A percentile compares a stretch with the other conserved stretches of the same genome.
Conservation (phyloP, 2,888 invertebrate species). For the Stenodema calcarata region DNA sequence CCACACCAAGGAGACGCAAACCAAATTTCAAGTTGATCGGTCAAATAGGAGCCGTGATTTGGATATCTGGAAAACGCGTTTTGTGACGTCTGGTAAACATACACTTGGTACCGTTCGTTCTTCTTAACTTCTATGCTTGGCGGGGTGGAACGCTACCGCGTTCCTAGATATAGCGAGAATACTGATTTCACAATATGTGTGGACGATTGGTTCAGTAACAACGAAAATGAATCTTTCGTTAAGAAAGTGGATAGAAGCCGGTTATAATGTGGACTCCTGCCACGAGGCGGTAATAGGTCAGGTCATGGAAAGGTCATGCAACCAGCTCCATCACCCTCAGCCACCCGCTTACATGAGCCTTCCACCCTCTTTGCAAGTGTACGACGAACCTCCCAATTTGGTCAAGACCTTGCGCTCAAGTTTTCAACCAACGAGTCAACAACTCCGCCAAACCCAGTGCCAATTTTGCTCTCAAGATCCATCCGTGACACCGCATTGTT, state of each 20-base stretch:
- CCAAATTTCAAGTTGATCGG: too few relatives aligned
- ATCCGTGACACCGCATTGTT: background rate
- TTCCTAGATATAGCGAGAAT: too few relatives aligned
- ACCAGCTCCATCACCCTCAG: background rate
- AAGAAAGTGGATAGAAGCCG: slow-evolving; percentile 4
- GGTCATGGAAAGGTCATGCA: slow-evolving; percentile 10
- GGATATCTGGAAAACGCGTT: too few relatives aligned
- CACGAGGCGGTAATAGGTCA: background rate
- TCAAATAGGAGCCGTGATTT: too few relatives aligned
- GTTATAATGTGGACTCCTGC: background rate
- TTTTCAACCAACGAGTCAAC: background rate
- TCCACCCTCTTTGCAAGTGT: background rate
- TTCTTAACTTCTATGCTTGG: too few relatives aligned
- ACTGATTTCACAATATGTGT: too few relatives aligned
- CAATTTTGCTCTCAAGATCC: background rate
- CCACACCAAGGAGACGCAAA: too few relatives aligned
- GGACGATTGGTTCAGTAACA: background rate
- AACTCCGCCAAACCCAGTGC: background rate
- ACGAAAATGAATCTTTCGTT: background rate
- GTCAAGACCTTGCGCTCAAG: background rate
- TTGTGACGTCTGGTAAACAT: too few relatives aligned
- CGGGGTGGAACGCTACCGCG: too few relatives aligned
- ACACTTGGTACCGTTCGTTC: too few relatives aligned
- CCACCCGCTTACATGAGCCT: background rate
- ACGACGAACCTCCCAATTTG: background rate